A percentile compares a stretch with the other conserved stretches of the same genome.
phyloP scores from a whole-genome alignment of 2,113 vertebrate species.

The Tupaia tana region DNA sequence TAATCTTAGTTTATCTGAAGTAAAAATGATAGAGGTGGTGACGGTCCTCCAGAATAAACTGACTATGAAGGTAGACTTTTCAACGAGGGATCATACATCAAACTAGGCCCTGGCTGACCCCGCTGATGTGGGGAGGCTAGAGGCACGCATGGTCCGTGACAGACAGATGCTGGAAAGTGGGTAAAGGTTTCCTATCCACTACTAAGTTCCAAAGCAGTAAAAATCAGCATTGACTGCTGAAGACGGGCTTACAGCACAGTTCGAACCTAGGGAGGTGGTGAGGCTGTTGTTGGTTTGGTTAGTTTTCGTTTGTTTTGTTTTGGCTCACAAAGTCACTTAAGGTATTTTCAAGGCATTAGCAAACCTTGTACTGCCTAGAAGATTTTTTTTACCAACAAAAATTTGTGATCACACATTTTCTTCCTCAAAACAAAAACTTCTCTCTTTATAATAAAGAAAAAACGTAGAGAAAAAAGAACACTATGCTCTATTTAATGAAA shows the following conservation, averaged over 20 bases:
- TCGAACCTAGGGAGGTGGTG: neutral
- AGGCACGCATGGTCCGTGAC: neutral
- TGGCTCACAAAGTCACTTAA: neutral
- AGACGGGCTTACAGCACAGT: neutral
- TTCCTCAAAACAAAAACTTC: neutral
- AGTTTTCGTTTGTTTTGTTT: neutral
- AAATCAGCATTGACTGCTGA: neutral
- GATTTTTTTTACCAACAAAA: neutral
- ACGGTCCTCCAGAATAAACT: conserved; percentile 40
- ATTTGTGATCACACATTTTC: neutral
- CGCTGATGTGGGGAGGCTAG: neutral
- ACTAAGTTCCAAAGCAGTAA: conserved; percentile 28
- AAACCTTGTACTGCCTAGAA: neutral
- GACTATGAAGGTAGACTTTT: conserved; percentile 62
- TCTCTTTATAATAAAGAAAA: neutral
- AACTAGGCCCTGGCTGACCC: conserved; percentile 26
- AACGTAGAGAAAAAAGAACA: neutral
- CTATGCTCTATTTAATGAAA: neutral
- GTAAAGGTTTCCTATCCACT: conserved; percentile 41
- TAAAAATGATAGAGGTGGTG: neutral
- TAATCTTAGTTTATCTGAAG: neutral
- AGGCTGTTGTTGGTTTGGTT: too few relatives aligned
- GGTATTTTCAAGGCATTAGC: neutral
- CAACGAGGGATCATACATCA: neutral
- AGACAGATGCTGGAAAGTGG: neutral